phyloP scores from a whole-genome alignment of 2,797 vertebrate species.

The Labroides dimidiatus region DNA sequence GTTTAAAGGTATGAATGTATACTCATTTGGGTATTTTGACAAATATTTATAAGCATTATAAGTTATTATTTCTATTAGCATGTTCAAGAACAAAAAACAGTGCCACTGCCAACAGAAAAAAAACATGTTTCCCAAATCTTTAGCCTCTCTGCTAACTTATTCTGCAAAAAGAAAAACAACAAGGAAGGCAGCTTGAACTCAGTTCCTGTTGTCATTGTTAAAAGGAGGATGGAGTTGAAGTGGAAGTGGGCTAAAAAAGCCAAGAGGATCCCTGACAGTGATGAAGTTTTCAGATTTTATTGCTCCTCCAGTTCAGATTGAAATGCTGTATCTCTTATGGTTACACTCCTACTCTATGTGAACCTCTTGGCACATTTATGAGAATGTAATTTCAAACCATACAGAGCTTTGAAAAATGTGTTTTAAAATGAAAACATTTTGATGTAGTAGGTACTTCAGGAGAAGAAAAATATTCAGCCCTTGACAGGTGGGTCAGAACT shows the following conservation, averaged over 20 bases:
- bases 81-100: slow-evolving; percentile 22
- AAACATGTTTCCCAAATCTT: neutral
- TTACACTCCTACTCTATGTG: neutral
- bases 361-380: neutral
- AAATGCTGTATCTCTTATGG: neutral
- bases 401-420: neutral
- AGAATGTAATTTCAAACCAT: neutral
- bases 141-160: neutral
- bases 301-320: neutral
- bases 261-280: neutral
- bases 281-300: neutral
- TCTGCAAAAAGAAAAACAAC: no score
- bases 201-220: neutral
- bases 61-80: no score
- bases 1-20: no score
- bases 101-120: neutral
- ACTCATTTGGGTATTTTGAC: no score
- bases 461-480: slow-evolving; percentile 8
- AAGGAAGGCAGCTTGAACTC: no score
- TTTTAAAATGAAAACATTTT: slow-evolving; percentile 1
- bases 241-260: neutral
- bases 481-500: slow-evolving; percentile 35
- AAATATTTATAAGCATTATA: no score
- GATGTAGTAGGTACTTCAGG: neutral
- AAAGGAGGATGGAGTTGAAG: neutral